Evolutionary conservation across 1,140 invertebrate species (phyloP).

Genomic region (Lepidurus arcticus): DNA sequence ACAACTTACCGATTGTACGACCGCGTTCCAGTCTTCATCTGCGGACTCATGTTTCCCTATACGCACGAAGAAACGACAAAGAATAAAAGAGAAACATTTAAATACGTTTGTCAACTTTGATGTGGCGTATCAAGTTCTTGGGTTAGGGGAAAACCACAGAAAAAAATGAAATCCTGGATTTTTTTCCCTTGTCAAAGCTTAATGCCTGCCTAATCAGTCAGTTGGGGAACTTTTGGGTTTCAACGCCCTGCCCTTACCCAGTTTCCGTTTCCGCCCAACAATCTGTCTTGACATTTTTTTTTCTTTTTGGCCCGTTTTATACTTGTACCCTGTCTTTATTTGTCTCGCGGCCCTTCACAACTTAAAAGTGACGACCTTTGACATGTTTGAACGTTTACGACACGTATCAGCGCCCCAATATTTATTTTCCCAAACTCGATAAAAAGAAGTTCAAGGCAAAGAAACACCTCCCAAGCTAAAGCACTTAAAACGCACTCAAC

Average conservation of each 20-base stretch:
- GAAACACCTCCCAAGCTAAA: neutral
- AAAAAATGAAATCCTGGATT: neutral
- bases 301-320: neutral
- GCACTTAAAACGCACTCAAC: neutral
- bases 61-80: neutral
- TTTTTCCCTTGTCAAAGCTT: neutral
- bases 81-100: neutral
- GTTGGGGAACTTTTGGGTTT: neutral
- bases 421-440: neutral
- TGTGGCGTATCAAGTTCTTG: neutral
- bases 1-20: constrained; percentile 11
- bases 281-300: neutral
- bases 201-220: constrained; percentile 14
- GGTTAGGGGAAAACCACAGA: neutral
- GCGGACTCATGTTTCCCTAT: constrained; percentile 9
- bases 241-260: constrained; percentile 3
- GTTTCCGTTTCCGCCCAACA: constrained; percentile 20
- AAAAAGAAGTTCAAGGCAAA: neutral
- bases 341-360: neutral
- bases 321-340: neutral
- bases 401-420: neutral
- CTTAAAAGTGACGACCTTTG: neutral
- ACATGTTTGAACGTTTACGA: constrained; percentile 16
- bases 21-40: constrained; percentile 6
- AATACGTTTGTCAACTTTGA: neutral